Conservation (phyloP, 2,888 invertebrate genomes). For the Drosophila atripex region DNA sequence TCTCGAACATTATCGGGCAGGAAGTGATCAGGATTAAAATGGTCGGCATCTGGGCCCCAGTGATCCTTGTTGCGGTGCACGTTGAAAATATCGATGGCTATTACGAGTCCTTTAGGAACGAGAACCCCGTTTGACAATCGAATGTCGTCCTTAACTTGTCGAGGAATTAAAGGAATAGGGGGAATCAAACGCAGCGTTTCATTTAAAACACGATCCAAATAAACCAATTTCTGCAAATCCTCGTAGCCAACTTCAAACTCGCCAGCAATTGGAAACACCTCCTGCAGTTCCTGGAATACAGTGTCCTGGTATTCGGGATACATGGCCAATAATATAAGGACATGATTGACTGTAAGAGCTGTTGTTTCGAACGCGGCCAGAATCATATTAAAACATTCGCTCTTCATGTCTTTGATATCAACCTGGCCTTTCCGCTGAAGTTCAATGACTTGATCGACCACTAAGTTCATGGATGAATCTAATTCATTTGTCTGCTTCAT, state of each 20-base stretch:
- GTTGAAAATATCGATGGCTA: slow-evolving; percentile 71
- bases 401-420: slow-evolving; percentile 61
- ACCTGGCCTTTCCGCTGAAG: slow-evolving; percentile 60
- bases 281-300: slow-evolving; percentile 66
- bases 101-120: slow-evolving; percentile 72
- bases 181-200: slow-evolving; percentile 80
- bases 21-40: slow-evolving; percentile 82
- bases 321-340: slow-evolving; percentile 72
- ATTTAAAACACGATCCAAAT: slow-evolving; percentile 77
- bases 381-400: slow-evolving; percentile 71
- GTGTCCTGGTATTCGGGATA: slow-evolving; percentile 74
- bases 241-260: slow-evolving; percentile 64
- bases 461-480: background rate
- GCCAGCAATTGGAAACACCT: slow-evolving; percentile 57
- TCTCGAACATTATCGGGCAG: slow-evolving; percentile 70
- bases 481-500: background rate
- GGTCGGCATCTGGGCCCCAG: slow-evolving; percentile 78
- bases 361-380: slow-evolving; percentile 80
- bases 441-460: slow-evolving; percentile 66
- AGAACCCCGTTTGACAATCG: slow-evolving; percentile 67
- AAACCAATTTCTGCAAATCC: slow-evolving; percentile 70
- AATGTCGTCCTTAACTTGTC: slow-evolving; percentile 63
- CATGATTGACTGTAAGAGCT: slow-evolving; percentile 53
- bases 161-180: slow-evolving; percentile 62
- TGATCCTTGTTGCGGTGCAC: slow-evolving; percentile 74